These are phyloP conservation scores for Andrena praecox DNA, from an alignment of 2,888 invertebrate species.

Conservation along the genomic window DNA sequence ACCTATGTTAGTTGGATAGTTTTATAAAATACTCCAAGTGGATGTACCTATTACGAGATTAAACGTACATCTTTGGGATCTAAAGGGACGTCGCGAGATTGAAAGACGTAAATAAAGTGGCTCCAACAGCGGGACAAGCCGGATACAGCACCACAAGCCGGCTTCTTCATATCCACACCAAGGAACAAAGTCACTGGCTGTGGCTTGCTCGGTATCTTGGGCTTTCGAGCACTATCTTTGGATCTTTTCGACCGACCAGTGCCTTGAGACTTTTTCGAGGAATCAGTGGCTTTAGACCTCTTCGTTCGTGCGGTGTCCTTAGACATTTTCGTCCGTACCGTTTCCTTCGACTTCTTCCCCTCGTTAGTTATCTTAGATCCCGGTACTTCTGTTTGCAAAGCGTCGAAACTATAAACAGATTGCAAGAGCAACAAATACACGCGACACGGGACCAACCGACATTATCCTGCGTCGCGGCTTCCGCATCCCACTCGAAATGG, in stretches of 20 bases:
- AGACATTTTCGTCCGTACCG: constrained; percentile 8
- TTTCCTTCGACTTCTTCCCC: constrained; percentile 22
- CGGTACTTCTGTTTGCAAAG: constrained; percentile 27
- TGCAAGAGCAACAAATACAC: neutral
- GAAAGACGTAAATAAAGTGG: constrained; percentile 82
- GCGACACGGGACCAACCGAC: constrained; percentile 19
- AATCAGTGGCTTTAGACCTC: constrained; percentile 11
- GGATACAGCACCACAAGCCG: constrained; percentile 68
- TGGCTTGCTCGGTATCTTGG: constrained; percentile 34
- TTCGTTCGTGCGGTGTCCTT: constrained; percentile 8
- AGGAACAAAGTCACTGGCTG: constrained; percentile 66
- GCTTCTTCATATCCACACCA: constrained; percentile 61
- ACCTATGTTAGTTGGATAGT: constrained; percentile 56
- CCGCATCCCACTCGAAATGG: constrained; percentile 65
- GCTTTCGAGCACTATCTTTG: constrained; percentile 12
- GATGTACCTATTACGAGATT: neutral
- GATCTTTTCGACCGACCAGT: constrained; percentile 21
- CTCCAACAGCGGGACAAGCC: constrained; percentile 81
- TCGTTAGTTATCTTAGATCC: constrained; percentile 1
- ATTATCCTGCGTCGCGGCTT: constrained; percentile 3
- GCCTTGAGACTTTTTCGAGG: constrained; percentile 8
- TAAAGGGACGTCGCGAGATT: constrained; percentile 83
- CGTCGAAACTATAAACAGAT: constrained; percentile 21
- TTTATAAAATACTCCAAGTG: neutral
- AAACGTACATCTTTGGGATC: constrained; percentile 68